Base-by-base conservation (phyloP, 2,797 vertebrate genomes). In the Megaceryle alcyon region DNA sequence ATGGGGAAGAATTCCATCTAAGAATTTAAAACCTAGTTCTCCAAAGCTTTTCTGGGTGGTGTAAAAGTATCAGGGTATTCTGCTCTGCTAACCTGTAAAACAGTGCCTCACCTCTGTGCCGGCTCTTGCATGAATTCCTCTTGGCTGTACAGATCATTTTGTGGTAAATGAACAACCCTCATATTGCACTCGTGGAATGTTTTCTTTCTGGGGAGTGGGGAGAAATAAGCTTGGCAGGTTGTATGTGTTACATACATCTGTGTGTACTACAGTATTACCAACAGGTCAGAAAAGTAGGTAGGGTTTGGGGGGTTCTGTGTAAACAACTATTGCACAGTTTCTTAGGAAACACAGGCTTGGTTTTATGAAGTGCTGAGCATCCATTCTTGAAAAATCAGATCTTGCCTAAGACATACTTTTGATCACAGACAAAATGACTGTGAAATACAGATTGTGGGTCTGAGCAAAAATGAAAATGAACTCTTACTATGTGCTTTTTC, bases 401-500 rank as follows among this genome's bases (percentile, higher is more conserved):
- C 43, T 65, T 86, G 26, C 51, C 17, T 17, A 39, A 79, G n/a
- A 37, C 7, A 1, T 35, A 9, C 18, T 49, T 92, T 82, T 54
- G 64, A 57, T 83, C 57, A 19, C 61, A 54, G 60, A 11, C 28
- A 61, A 61, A 69, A 46, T 68, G 35, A n/a, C 26, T 39, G 33
- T 85, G 68, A 93, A 66, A 65, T 69, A 9, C 63, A 70, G 59
- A 72, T 63, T 14, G 65, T 53, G 83, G 15, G 37, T 71, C 77
- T 68, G 46, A 65, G 33, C 46, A 44, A 88, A 88, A 93, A 78
- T 31, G 18, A 88, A 85, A 89, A 75, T 87, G 68, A 46, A 33
- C 14, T 88, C 82, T 17, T 29, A 17, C 44, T 59, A 22, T 60
- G 25, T 64, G 37, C 37, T 75, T 87, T 93, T 86, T 92, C 49